These are phyloP conservation scores for Drosophila equinoxialis DNA, from an alignment of 1,140 invertebrate species.

Conservation along the genomic window DNA sequence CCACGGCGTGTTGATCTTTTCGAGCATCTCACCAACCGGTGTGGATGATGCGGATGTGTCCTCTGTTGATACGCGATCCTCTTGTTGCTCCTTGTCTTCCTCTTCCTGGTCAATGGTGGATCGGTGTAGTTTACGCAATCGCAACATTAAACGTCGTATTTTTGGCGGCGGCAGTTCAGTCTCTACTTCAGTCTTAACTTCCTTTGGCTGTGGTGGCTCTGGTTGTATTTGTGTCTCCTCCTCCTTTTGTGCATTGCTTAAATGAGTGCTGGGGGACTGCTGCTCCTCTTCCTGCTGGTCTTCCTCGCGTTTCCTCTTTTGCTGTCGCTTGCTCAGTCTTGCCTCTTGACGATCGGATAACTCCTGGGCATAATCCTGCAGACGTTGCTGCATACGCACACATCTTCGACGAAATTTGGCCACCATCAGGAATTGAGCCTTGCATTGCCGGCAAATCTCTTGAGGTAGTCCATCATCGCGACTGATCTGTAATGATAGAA, in stretches of 20 bases:
- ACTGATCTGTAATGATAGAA: conserved; percentile 58
- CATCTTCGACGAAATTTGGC: conserved; percentile 77
- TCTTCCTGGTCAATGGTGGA: not conserved
- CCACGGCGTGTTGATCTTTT: conserved; percentile 48
- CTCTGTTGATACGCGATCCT: not conserved
- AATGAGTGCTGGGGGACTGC: conserved; percentile 16
- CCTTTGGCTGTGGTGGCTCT: conserved; percentile 4
- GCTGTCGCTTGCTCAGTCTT: conserved; percentile 26
- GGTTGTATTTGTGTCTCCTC: conserved; percentile 14
- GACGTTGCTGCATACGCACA: conserved; percentile 65
- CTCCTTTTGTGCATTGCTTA: conserved; percentile 30
- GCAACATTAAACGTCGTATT: conserved; percentile 18
- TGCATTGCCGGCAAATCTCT: conserved; percentile 75
- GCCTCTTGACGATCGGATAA: conserved; percentile 44
- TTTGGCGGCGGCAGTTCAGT: conserved; percentile 28
- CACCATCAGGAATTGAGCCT: conserved; percentile 76
- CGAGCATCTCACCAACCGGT: not conserved
- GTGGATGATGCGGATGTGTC: conserved; percentile 3
- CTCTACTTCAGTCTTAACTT: conserved; percentile 18
- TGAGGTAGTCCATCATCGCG: conserved; percentile 73
- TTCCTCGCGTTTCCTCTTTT: conserved; percentile 14
- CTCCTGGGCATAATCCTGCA: conserved; percentile 53
- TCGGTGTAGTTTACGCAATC: conserved; percentile 35
- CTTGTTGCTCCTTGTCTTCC: not conserved
- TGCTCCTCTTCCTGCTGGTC: not conserved